Percentiles rank a stretch among this genome's conserved stretches.
Conservation (phyloP, 53 echinoderm and acorn worm genomes). For the Astropecten irregularis region DNA sequence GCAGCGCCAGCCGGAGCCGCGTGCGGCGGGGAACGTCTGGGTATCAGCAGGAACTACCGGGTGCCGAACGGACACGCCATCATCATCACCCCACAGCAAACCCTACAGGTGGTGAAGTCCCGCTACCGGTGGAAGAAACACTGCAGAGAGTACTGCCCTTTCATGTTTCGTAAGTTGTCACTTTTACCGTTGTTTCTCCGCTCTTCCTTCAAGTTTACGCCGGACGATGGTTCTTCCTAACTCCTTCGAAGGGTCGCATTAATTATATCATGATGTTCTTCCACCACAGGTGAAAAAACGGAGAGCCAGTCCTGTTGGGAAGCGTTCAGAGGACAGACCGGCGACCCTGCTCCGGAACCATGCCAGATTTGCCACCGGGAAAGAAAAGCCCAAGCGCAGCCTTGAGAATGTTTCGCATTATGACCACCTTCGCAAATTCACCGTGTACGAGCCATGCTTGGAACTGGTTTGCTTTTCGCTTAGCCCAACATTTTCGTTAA, state of each 20-base stretch:
- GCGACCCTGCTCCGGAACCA: not conserved
- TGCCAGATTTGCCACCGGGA: not conserved
- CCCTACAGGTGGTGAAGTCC: slow-evolving; percentile 11
- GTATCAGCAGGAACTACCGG: slow-evolving; percentile 29
- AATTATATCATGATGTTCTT: not conserved
- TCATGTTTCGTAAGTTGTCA: slow-evolving; percentile 21
- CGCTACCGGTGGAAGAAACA: not conserved
- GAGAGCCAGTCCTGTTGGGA: not conserved
- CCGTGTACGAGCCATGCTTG: too few relatives aligned
- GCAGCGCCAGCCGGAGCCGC: not conserved
- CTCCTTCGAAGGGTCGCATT: not conserved
- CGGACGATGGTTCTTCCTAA: not conserved
- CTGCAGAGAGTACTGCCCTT: slow-evolving; percentile 17
- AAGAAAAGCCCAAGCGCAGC: too few relatives aligned
- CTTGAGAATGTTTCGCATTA: too few relatives aligned
- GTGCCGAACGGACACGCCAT: slow-evolving; percentile 38
- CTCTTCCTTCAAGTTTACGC: not conserved
- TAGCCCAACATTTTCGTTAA: too few relatives aligned
- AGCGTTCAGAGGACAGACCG: not conserved
- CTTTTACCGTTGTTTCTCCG: not conserved
- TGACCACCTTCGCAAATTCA: too few relatives aligned
- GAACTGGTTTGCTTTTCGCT: too few relatives aligned
- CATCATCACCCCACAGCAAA: slow-evolving; percentile 15
- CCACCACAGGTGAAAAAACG: not conserved
- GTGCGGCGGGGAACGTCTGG: not conserved